phyloP scores from a whole-genome alignment of 2,888 invertebrate genomes.

The Drosophila ezoana region DNA sequence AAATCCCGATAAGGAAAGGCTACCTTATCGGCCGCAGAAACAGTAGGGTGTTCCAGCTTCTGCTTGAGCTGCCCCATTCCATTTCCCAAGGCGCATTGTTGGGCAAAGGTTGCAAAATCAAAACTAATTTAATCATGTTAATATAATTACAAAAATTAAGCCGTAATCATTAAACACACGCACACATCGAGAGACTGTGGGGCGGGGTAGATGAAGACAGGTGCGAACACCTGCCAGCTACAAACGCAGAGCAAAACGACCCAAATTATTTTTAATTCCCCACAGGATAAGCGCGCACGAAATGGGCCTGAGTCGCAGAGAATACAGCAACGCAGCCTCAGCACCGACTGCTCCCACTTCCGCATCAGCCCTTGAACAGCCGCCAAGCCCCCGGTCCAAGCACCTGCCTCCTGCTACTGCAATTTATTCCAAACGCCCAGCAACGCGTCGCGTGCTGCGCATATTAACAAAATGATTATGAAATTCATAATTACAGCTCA shows the following conservation, averaged over 20 bases:
- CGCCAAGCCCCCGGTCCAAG: constrained; percentile 5
- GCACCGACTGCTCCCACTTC: constrained; percentile 5
- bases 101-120: constrained; percentile 70
- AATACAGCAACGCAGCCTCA: constrained; percentile 6
- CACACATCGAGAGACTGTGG: constrained; percentile 12
- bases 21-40: not conserved
- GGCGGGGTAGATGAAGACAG: constrained; percentile 5
- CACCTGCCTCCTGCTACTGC: constrained; percentile 39
- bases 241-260: constrained; percentile 63
- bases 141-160: constrained; percentile 80
- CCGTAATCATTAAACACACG: constrained; percentile 69
- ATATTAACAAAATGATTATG: constrained; percentile 82
- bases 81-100: constrained; percentile 27
- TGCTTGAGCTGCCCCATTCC: not conserved
- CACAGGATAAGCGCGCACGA: constrained; percentile 66
- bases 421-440: constrained; percentile 65
- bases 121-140: constrained; percentile 80
- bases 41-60: constrained; percentile 8
- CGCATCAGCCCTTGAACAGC: no score
- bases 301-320: constrained; percentile 48
- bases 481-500: constrained; percentile 77
- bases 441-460: constrained; percentile 71
- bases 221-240: constrained; percentile 61
- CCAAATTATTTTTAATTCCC: constrained; percentile 81
- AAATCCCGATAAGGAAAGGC: no score